phyloP scores from a whole-genome alignment of 2,888 invertebrate genomes.

The Rotaria macrura region DNA sequence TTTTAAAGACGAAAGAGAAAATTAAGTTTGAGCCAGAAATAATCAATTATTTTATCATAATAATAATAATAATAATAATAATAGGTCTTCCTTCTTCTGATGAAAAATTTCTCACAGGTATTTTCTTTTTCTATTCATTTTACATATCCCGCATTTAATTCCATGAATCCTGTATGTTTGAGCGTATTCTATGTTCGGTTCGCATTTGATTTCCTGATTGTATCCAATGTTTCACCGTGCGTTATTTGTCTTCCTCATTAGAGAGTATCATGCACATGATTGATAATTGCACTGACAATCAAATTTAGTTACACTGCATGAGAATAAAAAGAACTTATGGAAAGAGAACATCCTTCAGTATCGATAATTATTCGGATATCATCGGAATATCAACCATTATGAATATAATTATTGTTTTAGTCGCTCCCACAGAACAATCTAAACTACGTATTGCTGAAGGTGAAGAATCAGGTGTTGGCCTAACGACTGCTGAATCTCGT shows the following conservation, averaged over 20 bases:
- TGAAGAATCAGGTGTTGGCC: not conserved
- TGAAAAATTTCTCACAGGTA: slow-evolving; percentile 12
- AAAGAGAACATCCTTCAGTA: not conserved
- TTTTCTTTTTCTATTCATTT: not conserved
- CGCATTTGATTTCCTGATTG: not conserved
- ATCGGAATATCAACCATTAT: not conserved
- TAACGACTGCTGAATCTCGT: not conserved
- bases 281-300: not conserved
- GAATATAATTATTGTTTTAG: not conserved
- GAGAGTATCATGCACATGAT: not conserved
- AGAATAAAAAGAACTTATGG: not conserved
- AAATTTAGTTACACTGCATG: not conserved
- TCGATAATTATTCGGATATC: not conserved
- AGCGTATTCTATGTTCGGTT: not conserved
- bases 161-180: not conserved
- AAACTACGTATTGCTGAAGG: not conserved
- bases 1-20: not conserved
- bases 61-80: not conserved
- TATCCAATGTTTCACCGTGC: not conserved
- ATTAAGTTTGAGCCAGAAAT: too few species aligned
- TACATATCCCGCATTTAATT: not conserved
- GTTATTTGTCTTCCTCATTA: not conserved
- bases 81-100: not conserved
- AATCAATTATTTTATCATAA: not conserved
- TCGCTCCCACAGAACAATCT: not conserved